Evolutionary conservation across 2,797 vertebrate genomes (phyloP), one percentile per base, ranked within the genome.

Genomic region (Enteromius afrohamiltoni): DNA sequence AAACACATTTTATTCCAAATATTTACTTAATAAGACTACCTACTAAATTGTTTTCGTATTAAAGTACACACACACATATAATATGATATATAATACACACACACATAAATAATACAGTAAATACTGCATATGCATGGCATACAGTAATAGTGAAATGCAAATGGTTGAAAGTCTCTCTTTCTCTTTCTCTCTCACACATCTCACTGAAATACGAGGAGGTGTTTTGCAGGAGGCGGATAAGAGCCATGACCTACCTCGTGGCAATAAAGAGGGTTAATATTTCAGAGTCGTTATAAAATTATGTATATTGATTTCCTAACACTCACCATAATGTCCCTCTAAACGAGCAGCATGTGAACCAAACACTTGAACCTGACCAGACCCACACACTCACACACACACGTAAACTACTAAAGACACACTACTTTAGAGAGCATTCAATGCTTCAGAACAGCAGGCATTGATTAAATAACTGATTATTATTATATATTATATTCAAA

Each of bases 171-270:
- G 29, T 29, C 29, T 29, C 29, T 29, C 10, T 11, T 23, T 1
- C 51, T 4, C 76, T 0, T 42, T 1, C 78, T 0, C 29, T 3
- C 42, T 1, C 1, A 51, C 47, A 16, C 45, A 37, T 17, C 6
- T 9, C 8, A 19, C 19, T 82, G 62, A 83, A 83, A 83, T 55
- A 68, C 77, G 81, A 77, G 34, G 2, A 58, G 6, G 16, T 47
- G 49, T 77, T 77, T 83, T 31, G 51, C 73, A 77, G 13, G 16
- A 47, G 64, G 17, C 11, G 6, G n/a, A 53, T 67, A 75, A 53
- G n/a, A 82, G 58, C 58, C 47, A 16, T 64, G 58, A 51, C 67
- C 26, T 19, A 49, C 58, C 67, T 1, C 37, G 8, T 19, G 31
- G 26, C 34, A 60, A 55, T 58, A n/a, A 31, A 23, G 8, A 26